A percentile compares a stretch with the other conserved stretches of the same genome.
phyloP scores from a whole-genome alignment of 2,888 invertebrate genomes.

The Atrina japonica region DNA sequence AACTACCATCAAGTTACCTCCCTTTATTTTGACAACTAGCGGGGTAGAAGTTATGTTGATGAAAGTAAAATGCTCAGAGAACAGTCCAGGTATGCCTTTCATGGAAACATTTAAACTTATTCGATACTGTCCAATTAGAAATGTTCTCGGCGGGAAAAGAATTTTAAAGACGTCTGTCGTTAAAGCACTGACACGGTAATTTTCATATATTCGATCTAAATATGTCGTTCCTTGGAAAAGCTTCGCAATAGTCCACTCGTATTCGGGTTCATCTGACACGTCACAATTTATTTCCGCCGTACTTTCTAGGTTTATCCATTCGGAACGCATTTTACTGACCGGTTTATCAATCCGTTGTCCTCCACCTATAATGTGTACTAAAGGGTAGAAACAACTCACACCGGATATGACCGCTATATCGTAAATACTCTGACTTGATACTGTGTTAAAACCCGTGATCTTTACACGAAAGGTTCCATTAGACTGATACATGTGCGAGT shows the following conservation, averaged over 20 bases:
- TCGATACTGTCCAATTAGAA: constrained; percentile 56
- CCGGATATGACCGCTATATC: constrained; percentile 58
- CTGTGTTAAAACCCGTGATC: constrained; percentile 52
- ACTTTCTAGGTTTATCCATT: constrained; percentile 60
- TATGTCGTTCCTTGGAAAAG: constrained; percentile 54
- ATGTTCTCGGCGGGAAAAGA: constrained; percentile 53
- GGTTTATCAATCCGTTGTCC: constrained; percentile 59
- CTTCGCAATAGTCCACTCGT: constrained; percentile 56
- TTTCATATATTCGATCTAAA: constrained; percentile 51
- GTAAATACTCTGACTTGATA: constrained; percentile 50
- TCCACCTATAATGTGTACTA: constrained; percentile 62
- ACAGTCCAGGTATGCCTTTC: constrained; percentile 60
- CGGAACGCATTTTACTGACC: constrained; percentile 49
- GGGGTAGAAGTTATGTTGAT: constrained; percentile 54
- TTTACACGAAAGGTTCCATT: constrained; percentile 56
- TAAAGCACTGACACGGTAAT: constrained; percentile 39
- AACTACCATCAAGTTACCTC: constrained; percentile 55
- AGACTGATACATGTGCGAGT: constrained; percentile 51
- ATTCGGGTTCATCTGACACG: constrained; percentile 50
- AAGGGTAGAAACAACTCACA: constrained; percentile 61
- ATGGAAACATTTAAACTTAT: constrained; percentile 65
- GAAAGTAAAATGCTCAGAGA: constrained; percentile 57
- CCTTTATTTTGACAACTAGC: constrained; percentile 51
- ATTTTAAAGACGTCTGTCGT: constrained; percentile 55
- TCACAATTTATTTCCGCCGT: constrained; percentile 63